Evolutionary conservation across 2,888 invertebrate species (phyloP), one percentile per base, ranked within the genome.

Genomic region (Tenthredo amoena): DNA sequence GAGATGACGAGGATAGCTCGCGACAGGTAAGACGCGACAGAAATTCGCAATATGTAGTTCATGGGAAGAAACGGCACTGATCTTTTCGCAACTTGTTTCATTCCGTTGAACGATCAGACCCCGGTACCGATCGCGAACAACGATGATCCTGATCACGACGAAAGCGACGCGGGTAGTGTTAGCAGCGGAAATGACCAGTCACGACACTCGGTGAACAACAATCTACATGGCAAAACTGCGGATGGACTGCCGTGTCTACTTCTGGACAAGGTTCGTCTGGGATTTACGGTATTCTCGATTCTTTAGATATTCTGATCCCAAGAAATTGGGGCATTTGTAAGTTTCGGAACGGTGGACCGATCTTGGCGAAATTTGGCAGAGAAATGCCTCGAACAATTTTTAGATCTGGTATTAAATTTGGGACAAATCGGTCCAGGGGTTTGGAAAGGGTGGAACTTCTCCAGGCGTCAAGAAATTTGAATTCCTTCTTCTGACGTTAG

Each of bases 171-270:
- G 31, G 89, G 89, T 76, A 92, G 90, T 86, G 90, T 92, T 84
- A 90, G 91, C 50, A 90, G 88, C 77, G 92, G 91, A 84, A 81
- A 81, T 31, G 81, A 81, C 4, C 34, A 31, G 21, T 92, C 92
- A 7, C 91, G 90, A 85, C 90, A 89, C 85, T 92, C 92, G 85
- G 91, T 89, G 40, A 91, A 90, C 85, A 91, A 92, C 87, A 92
- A 92, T 89, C 89, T 92, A 21, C 87, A 90, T 71, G 86, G 89
- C 74, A 92, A 91, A 84, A 88, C 87, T 58, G 87, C 89, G 50
- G 91, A 92, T 88, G 92, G 91, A 40, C 89, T 91, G 89, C 89
- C 92, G 40, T 92, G 91, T 85, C 89, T 92, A 74, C 90, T 90
- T 34, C 89, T 93, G 84, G 92, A 92, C 85, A 93, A 93, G 90